These are phyloP conservation scores for Phataginus tetradactyla DNA, from an alignment of 2,797 vertebrate species.

Conservation along the genomic window DNA sequence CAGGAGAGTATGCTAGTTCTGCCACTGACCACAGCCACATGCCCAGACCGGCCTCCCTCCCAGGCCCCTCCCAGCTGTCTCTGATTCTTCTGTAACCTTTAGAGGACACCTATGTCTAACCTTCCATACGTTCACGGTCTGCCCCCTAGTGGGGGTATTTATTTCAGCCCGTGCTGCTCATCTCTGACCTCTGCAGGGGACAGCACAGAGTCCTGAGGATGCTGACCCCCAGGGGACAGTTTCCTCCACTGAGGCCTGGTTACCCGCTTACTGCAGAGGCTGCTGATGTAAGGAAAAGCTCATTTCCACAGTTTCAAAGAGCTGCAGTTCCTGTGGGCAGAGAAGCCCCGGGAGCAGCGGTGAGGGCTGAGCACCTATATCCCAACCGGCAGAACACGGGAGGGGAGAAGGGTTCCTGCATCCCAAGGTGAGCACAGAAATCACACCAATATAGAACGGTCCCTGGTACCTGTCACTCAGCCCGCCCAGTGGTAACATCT, in stretches of 20 bases:
- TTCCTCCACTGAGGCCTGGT: not conserved
- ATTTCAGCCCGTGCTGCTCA: not conserved
- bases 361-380: too few species aligned
- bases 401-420: not conserved
- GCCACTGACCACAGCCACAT: fast-evolving
- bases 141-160: not conserved
- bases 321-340: not conserved
- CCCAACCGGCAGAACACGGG: not conserved
- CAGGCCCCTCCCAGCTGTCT: not conserved
- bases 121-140: fast-evolving
- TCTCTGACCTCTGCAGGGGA: not conserved
- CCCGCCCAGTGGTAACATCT: not conserved
- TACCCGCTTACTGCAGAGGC: not conserved
- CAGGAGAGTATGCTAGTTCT: not conserved
- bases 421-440: not conserved
- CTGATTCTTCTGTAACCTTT: not conserved
- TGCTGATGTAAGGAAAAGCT: not conserved
- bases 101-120: too few species aligned
- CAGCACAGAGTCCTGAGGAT: not conserved
- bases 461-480: not conserved
- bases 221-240: not conserved
- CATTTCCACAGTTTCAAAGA: not conserved
- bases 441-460: not conserved
- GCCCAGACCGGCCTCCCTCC: not conserved
- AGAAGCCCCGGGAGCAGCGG: not conserved